phyloP scores from a whole-genome alignment of 2,113 vertebrate species.

The Perca schrenkii region DNA sequence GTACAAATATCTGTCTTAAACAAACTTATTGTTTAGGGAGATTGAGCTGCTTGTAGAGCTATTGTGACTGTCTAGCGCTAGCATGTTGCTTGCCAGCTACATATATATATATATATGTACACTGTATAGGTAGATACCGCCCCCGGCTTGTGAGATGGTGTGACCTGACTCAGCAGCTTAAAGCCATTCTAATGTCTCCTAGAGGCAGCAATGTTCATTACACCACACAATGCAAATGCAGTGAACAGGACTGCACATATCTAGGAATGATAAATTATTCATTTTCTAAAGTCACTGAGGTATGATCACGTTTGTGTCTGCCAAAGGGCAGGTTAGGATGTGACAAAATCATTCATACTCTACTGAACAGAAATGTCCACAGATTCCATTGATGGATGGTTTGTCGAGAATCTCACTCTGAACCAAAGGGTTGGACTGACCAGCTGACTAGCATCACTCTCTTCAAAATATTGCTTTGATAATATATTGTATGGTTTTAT shows the following conservation, averaged over 20 bases:
- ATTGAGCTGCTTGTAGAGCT: no score
- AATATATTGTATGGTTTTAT: neutral
- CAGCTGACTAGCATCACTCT: neutral
- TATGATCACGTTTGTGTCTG: neutral
- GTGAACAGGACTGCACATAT: no score
- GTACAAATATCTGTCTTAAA: no score
- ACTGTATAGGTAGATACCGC: no score
- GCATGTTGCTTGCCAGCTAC: neutral
- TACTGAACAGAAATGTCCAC: neutral
- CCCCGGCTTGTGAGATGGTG: neutral
- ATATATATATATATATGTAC: no score
- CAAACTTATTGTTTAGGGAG: no score
- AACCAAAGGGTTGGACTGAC: neutral
- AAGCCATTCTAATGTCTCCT: neutral
- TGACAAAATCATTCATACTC: slow-evolving; percentile 1
- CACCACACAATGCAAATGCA: neutral
- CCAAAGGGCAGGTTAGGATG: neutral
- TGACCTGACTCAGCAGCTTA: neutral
- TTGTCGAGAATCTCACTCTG: neutral
- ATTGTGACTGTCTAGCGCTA: neutral
- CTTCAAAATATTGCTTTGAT: neutral
- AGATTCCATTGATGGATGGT: neutral
- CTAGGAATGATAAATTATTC: neutral
- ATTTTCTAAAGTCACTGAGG: neutral
- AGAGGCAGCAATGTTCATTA: neutral